Base-by-base conservation (phyloP, 2,797 vertebrate species). In the Oryzias sinensis region DNA sequence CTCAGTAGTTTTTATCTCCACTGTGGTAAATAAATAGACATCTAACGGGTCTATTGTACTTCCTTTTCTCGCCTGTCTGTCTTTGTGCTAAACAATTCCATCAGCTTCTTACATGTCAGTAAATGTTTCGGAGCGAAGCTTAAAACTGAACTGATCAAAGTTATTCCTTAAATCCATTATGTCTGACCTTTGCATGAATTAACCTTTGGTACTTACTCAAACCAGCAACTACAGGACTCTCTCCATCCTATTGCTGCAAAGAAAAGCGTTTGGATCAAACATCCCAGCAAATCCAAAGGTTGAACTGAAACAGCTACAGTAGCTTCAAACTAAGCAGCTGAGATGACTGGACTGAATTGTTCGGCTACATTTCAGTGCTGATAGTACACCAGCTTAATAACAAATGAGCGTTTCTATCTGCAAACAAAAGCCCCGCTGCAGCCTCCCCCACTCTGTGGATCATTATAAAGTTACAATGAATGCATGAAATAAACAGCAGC, bases 401-500 rank as follows among this genome's bases (percentile, higher is more conserved):
- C 43, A 71, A 65, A 27, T 37, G 49, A 42, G 48, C 24, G 13
- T 51, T 44, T 56, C 29, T 68, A 47, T 48, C 53, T 63, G 27
- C 50, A 68, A 68, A 65, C 55, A 77, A 56, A 59, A 72, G 53
- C 63, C 25, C 43, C 43, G 43, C 33, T 77, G 71, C 44, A 14
- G 14, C n/a, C 1, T 79, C 62, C 17, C 49, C 43, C n/a, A 41
- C 50, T 59, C 49, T 47, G 53, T 80, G 77, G 76, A 85, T 91
- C 87, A 90, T 93, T 92, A 90, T 74, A 66, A 85, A 74, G 82
- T 80, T 80, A 72, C 56, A 91, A 81, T 89, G 90, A 92, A 91
- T 87, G 90, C 86, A 92, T 87, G 83, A 88, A 92, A 93, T 89
- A 93, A 93, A 92, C 90, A 90, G 87, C 88, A 88, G 87, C 93